Percentiles rank a stretch among this genome's conserved stretches.
phyloP scores from a whole-genome alignment of 2,888 invertebrate species.

The Lysandra bellargus region DNA sequence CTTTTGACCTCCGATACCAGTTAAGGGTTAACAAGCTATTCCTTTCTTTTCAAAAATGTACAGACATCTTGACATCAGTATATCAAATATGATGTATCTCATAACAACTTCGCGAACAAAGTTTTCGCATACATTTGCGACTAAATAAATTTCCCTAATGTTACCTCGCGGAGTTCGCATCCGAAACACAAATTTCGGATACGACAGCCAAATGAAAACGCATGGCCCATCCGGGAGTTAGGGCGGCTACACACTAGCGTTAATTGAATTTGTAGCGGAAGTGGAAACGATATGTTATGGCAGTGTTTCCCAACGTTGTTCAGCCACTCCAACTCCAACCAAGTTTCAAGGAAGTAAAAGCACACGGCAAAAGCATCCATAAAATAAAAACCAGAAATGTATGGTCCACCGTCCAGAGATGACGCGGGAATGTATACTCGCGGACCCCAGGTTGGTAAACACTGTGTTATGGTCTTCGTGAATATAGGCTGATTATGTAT shows the following conservation, averaged over 20 bases:
- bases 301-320: neutral
- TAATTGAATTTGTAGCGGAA: constrained; percentile 40
- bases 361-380: too few species aligned
- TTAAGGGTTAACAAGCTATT: too few species aligned
- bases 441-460: too few species aligned
- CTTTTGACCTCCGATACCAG: too few species aligned
- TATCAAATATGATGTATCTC: neutral
- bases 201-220: constrained; percentile 42
- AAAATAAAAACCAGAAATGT: too few species aligned
- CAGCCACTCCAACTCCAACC: neutral
- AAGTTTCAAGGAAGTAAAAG: too few species aligned
- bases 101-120: constrained; percentile 1
- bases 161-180: constrained; percentile 35
- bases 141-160: constrained; percentile 30
- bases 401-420: too few species aligned
- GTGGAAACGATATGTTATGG: constrained; percentile 18
- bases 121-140: constrained; percentile 13
- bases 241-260: constrained; percentile 39
- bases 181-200: constrained; percentile 37
- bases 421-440: too few species aligned
- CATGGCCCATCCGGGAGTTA: constrained; percentile 40
- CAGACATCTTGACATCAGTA: neutral
- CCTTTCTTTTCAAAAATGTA: neutral
- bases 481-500: too few species aligned
- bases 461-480: neutral